Conservation (phyloP, 2,888 invertebrate species). For the Tolmerus cingulatus region DNA sequence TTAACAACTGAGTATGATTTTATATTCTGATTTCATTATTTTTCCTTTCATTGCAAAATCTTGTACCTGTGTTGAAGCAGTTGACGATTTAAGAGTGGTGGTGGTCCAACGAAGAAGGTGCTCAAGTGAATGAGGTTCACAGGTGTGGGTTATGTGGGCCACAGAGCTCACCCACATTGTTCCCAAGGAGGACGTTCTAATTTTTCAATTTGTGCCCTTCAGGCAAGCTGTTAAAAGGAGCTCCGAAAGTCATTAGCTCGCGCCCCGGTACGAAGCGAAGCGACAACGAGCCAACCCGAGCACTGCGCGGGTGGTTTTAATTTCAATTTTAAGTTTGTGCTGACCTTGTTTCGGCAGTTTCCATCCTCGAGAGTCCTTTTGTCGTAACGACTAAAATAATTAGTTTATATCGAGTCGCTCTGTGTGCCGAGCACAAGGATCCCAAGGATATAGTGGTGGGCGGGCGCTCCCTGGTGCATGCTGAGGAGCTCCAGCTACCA, state of each 20-base stretch:
- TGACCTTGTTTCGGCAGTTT: conserved; percentile 1
- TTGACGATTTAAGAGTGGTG: not conserved
- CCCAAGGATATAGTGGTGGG: not conserved
- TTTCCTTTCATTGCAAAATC: not conserved
- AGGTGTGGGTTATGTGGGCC: not conserved
- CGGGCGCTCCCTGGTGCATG: not conserved
- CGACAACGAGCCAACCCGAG: not conserved
- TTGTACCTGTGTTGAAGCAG: too few relatives aligned
- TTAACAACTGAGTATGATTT: too few relatives aligned
- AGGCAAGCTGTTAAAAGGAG: conserved; percentile 10
- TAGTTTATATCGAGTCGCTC: not conserved
- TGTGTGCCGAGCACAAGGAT: not conserved
- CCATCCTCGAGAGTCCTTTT: conserved; percentile 21
- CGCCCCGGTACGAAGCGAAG: not conserved
- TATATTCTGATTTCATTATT: too few relatives aligned
- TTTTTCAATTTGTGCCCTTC: conserved; percentile 20
- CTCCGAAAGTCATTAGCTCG: conserved; percentile 21
- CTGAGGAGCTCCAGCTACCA: not conserved
- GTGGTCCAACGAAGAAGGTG: not conserved
- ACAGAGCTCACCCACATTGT: not conserved
- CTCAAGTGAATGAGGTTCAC: not conserved
- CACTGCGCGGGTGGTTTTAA: not conserved
- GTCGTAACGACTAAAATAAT: conserved; percentile 20
- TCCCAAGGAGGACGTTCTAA: conserved; percentile 1
- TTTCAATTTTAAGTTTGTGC: conserved; percentile 19